Conservation (phyloP, 2,113 vertebrate genomes). For the Rhineura floridana region DNA sequence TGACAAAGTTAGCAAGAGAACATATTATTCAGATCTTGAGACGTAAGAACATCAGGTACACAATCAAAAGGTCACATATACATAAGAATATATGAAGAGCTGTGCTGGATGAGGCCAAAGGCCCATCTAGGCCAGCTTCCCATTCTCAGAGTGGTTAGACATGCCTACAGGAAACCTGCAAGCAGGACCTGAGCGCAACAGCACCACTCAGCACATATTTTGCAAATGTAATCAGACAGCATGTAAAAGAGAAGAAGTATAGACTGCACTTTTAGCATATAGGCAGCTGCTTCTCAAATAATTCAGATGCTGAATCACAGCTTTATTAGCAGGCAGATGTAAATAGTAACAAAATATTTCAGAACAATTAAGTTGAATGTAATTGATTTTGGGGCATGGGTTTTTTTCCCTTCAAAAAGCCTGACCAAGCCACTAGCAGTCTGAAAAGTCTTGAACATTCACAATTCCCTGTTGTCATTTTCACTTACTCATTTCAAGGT, state of each 20-base stretch:
- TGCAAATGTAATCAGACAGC: not conserved
- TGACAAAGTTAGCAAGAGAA: not conserved
- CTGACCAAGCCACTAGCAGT: slow-evolving; percentile 13
- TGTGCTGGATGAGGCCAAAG: too few relatives aligned
- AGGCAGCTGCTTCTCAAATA: not conserved
- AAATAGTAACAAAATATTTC: not conserved
- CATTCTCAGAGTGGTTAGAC: too few relatives aligned
- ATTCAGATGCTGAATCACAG: not conserved
- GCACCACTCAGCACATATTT: not conserved
- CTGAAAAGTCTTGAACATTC: slow-evolving; percentile 36
- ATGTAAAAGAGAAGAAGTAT: not conserved
- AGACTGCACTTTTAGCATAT: not conserved
- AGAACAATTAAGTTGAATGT: slow-evolving; percentile 24
- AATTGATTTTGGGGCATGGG: not conserved
- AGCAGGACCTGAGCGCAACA: too few relatives aligned
- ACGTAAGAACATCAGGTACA: too few relatives aligned
- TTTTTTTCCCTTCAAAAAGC: slow-evolving; percentile 44
- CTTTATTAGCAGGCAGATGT: not conserved
- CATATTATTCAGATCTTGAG: not conserved
- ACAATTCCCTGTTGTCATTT: slow-evolving; percentile 66
- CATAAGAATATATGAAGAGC: too few relatives aligned
- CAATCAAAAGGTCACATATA: too few relatives aligned
- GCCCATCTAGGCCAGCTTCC: too few relatives aligned
- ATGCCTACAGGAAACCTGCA: too few relatives aligned
- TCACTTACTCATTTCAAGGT: slow-evolving; percentile 59